Evolutionary conservation across 1,140 invertebrate species (phyloP), one percentile per base, ranked within the genome.

Genomic region (Drosophila biarmipes): DNA sequence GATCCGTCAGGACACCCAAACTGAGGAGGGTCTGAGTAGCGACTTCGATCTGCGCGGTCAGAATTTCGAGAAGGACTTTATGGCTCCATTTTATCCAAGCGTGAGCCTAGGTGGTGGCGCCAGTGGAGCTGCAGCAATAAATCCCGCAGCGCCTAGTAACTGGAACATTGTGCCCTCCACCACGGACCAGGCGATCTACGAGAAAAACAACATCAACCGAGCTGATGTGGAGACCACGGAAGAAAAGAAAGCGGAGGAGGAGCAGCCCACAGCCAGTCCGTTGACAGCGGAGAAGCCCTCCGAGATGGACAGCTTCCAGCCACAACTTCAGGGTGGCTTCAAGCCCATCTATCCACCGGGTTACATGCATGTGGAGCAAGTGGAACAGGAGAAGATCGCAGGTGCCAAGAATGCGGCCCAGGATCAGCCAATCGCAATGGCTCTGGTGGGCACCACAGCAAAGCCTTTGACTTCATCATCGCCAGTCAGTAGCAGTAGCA

Each of bases 11-110:
- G 79, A 90, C n/a, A 82, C 85, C 4, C 90, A 91, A 35, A 85
- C 86, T 6, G 80, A 85, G 43, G 74, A 85, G 24, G 62, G 73
- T 12, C 55, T 87, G 0, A 90, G 74, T 46, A 74, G 74, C 6
- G 92, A 91, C 10, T 80, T 90, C n/a, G 90, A 90, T 74, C 61
- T 89, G 48, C 80, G 91, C 8, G 91, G 81, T 3, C 91, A 92
- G 38, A 91, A 91, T 45, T 86, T 75, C 35, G 90, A 92, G 49
- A 93, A 94, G 63, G 94, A 94, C 73, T 95, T 96, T 59, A 94
- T 95, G 93, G 95, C 95, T 2, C 95, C 95, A 0, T 96, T 96
- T 63, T 94, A 95, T 10, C 95, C 95, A 0, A 95, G 95, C 78
- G 91, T 94, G 1, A 95, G 94, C 49, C 92, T 94, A 0, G 90